Conservation (phyloP, 1,140 invertebrate species). For the Anoplolepis gracilipes region DNA sequence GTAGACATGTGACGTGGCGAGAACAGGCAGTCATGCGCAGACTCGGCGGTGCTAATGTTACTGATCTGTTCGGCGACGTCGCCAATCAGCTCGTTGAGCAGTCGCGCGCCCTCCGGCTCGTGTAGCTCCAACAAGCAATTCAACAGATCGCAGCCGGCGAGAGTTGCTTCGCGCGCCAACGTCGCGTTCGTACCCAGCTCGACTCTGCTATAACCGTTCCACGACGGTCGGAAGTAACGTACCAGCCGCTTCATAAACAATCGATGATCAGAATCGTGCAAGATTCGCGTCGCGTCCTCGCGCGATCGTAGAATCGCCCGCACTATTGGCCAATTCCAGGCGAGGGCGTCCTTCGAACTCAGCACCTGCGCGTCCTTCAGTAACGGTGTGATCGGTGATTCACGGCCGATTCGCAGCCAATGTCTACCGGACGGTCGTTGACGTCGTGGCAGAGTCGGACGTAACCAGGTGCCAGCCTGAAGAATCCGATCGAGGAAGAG, state of each 20-base stretch:
- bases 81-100: slow-evolving; percentile 92
- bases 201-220: slow-evolving; percentile 92
- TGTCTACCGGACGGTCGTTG: slow-evolving; percentile 77
- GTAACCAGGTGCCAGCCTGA: slow-evolving; percentile 83
- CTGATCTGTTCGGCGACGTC: slow-evolving; percentile 93
- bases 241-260: slow-evolving; percentile 93
- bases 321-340: slow-evolving; percentile 90
- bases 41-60: slow-evolving; percentile 90
- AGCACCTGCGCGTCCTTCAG: slow-evolving; percentile 88
- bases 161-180: slow-evolving; percentile 88
- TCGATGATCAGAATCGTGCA: slow-evolving; percentile 90
- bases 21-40: slow-evolving; percentile 94
- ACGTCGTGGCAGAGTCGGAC: slow-evolving; percentile 77
- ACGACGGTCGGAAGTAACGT: slow-evolving; percentile 95
- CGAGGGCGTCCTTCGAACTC: slow-evolving; percentile 85
- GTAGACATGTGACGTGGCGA: slow-evolving; percentile 95
- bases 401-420: slow-evolving; percentile 79
- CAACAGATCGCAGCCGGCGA: slow-evolving; percentile 91
- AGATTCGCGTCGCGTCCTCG: slow-evolving; percentile 77
- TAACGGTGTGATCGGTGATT: slow-evolving; percentile 81
- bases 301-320: slow-evolving; percentile 85
- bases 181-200: slow-evolving; percentile 88
- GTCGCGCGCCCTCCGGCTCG: slow-evolving; percentile 86
- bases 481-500: slow-evolving; percentile 94
- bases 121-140: slow-evolving; percentile 89